phyloP scores from a whole-genome alignment of 2,888 invertebrate genomes.

The Merodon equestris region DNA sequence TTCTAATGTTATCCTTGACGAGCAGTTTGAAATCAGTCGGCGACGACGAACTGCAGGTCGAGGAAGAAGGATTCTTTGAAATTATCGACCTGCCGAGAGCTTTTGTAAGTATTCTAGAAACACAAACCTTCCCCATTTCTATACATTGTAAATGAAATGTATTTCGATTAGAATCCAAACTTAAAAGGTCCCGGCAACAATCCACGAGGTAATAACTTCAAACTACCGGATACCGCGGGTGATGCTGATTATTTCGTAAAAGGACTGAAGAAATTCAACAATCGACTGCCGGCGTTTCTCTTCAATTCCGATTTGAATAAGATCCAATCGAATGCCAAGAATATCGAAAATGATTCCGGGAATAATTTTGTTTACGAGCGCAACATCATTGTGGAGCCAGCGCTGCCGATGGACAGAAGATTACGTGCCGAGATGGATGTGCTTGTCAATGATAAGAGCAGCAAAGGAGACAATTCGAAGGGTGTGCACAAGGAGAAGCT shows the following conservation, averaged over 20 bases:
- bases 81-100: slow-evolving; percentile 70
- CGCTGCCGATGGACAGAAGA: slow-evolving; percentile 66
- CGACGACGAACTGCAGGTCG: slow-evolving; percentile 69
- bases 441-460: slow-evolving; percentile 69
- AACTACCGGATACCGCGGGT: slow-evolving; percentile 27
- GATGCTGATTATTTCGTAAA: slow-evolving; percentile 64
- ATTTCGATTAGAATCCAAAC: slow-evolving; percentile 43
- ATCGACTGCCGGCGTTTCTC: slow-evolving; percentile 70
- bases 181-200: slow-evolving; percentile 49
- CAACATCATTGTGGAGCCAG: slow-evolving; percentile 72
- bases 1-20: slow-evolving; percentile 24
- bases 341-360: slow-evolving; percentile 73
- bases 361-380: slow-evolving; percentile 74
- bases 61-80: slow-evolving; percentile 71
- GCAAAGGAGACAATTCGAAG: slow-evolving; percentile 71
- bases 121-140: no score
- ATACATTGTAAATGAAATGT: no score
- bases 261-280: slow-evolving; percentile 65
- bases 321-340: slow-evolving; percentile 76
- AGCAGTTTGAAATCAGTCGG: slow-evolving; percentile 36
- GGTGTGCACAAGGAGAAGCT: slow-evolving; percentile 70
- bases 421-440: slow-evolving; percentile 70
- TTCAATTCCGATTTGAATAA: slow-evolving; percentile 72
- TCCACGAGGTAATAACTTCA: slow-evolving; percentile 34
- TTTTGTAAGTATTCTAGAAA: slow-evolving; percentile 62